A percentile compares a stretch with the other conserved stretches of the same genome.
These are phyloP conservation scores for Trilocha varians DNA, from an alignment of 2,888 invertebrate species.

Conservation along the genomic window DNA sequence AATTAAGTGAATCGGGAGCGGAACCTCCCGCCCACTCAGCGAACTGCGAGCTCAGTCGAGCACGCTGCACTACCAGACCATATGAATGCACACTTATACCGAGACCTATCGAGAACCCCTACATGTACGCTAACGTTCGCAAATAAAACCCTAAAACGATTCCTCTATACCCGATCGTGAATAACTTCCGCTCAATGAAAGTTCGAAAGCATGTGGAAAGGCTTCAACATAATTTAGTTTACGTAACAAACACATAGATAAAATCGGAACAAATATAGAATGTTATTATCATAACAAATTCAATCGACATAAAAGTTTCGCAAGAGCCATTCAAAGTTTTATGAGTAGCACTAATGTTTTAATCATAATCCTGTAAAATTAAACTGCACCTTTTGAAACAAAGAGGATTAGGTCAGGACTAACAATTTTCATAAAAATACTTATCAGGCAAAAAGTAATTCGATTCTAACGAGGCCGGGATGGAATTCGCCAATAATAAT, in stretches of 20 bases:
- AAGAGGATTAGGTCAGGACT: slow-evolving; percentile 16
- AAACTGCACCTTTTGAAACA: slow-evolving; percentile 20
- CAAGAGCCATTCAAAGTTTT: background rate
- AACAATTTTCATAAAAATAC: slow-evolving; percentile 24
- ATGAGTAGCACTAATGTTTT: slow-evolving; percentile 4
- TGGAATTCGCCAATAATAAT: slow-evolving; percentile 27
- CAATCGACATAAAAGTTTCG: background rate
- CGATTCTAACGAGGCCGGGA: slow-evolving; percentile 18
- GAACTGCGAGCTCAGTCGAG: slow-evolving; percentile 20
- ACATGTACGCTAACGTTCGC: slow-evolving; percentile 10
- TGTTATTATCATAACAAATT: background rate
- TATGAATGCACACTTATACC: slow-evolving; percentile 8
- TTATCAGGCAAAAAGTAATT: slow-evolving; percentile 26
- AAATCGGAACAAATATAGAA: background rate
- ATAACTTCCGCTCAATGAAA: slow-evolving; percentile 7
- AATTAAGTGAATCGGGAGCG: slow-evolving; percentile 63
- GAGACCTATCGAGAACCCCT: slow-evolving; percentile 10
- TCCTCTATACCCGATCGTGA: slow-evolving; percentile 13
- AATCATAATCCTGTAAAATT: slow-evolving; percentile 15
- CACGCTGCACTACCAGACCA: slow-evolving; percentile 10
- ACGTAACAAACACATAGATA: background rate
- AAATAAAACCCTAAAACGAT: slow-evolving; percentile 17
- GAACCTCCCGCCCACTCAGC: slow-evolving; percentile 57
- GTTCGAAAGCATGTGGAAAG: slow-evolving; percentile 1
- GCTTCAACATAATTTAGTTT: background rate